Evolutionary conservation across 1,140 invertebrate genomes (phyloP).

Genomic region (Drosophila baimaii): DNA sequence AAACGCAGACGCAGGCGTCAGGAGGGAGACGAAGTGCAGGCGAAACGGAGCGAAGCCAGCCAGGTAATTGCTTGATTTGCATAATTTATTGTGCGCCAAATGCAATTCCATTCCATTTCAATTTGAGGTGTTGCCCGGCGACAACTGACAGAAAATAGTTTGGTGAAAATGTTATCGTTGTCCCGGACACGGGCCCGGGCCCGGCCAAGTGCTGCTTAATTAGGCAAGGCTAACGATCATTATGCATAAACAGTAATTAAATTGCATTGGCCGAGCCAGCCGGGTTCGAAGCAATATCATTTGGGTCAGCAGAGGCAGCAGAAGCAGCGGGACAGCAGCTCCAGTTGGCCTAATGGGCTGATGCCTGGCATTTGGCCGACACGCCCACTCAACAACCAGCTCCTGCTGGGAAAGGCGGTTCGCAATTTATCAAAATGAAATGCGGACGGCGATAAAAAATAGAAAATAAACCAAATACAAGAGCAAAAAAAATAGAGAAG

Average conservation of each 20-base stretch:
- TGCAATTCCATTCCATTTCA: slow-evolving; percentile 73
- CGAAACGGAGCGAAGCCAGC: slow-evolving; percentile 28
- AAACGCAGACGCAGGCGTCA: neutral
- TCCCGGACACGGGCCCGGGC: slow-evolving; percentile 12
- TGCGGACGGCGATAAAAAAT: slow-evolving; percentile 42
- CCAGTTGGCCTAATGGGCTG: slow-evolving; percentile 38
- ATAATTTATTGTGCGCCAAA: slow-evolving; percentile 73
- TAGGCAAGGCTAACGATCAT: slow-evolving; percentile 69
- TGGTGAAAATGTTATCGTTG: slow-evolving; percentile 56
- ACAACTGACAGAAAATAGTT: slow-evolving; percentile 43
- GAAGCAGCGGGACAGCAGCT: slow-evolving; percentile 14
- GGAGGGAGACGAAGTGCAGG: slow-evolving; percentile 14
- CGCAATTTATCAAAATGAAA: slow-evolving; percentile 80
- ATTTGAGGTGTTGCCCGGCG: slow-evolving; percentile 65
- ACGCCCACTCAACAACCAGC: slow-evolving; percentile 42
- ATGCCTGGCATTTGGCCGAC: slow-evolving; percentile 34
- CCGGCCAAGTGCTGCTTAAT: slow-evolving; percentile 59
- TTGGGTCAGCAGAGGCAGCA: slow-evolving; percentile 31
- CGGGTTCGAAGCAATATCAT: slow-evolving; percentile 33
- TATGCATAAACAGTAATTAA: slow-evolving; percentile 73
- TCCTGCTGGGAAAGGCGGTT: neutral
- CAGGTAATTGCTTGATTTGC: slow-evolving; percentile 78
- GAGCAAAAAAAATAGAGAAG: slow-evolving; percentile 12
- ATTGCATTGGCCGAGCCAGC: slow-evolving; percentile 26
- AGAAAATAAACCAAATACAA: slow-evolving; percentile 36